Evolutionary conservation across 2,888 invertebrate genomes (phyloP).

Genomic region (Clivina fossor): DNA sequence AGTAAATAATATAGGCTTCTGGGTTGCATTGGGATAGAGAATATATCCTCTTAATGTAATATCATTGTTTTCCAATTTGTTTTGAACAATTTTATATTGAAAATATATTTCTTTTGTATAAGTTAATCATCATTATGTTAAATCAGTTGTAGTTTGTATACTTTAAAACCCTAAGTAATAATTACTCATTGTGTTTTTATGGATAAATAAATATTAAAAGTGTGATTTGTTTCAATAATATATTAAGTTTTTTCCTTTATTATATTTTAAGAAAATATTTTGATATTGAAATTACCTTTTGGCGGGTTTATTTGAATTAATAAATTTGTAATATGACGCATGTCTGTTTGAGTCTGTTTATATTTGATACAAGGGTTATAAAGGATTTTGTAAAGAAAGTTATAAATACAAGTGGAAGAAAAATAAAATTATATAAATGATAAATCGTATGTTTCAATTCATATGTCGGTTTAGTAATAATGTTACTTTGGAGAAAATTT

Average conservation of each 20-base stretch:
- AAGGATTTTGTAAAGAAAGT: no score
- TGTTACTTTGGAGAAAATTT: no score
- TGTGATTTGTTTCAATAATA: constrained; percentile 11
- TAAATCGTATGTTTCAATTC: no score
- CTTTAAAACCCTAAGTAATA: constrained; percentile 14
- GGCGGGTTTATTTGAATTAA: no score
- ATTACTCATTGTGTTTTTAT: constrained; percentile 19
- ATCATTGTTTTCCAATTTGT: constrained; percentile 20
- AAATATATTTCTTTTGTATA: constrained; percentile 23
- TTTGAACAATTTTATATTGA: constrained; percentile 14
- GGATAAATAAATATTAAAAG: constrained; percentile 19
- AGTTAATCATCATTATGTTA: constrained; percentile 12
- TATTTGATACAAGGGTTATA: no score
- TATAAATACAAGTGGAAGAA: no score
- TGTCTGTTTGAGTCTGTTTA: no score
- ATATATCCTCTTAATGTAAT: constrained; percentile 8
- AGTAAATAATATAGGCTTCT: constrained; percentile 19
- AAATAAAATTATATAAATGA: no score
- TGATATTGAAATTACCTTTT: no score
- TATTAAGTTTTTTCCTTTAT: not conserved
- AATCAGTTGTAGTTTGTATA: constrained; percentile 2
- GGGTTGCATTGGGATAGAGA: constrained; percentile 18
- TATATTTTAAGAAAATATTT: no score
- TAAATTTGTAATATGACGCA: no score
- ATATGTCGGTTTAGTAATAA: no score